Evolutionary conservation across 2,797 vertebrate species (phyloP).

Genomic region (Lithobates pipiens): DNA sequence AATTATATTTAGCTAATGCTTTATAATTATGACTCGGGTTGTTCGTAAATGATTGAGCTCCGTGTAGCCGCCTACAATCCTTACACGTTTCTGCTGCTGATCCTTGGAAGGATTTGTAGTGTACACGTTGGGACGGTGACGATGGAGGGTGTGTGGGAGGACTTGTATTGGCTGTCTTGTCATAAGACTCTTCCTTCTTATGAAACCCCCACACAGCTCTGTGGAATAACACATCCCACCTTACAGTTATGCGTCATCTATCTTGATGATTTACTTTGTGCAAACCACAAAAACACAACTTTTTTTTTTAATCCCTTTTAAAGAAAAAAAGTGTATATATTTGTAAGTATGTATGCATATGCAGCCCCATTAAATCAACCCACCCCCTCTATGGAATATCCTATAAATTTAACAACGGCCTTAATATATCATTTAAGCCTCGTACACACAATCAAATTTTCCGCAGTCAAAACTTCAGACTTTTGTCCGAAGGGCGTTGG

Average conservation of each 20-base stretch:
- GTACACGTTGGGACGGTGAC: not conserved
- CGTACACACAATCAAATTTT: no score
- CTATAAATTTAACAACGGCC: no score
- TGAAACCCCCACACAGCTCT: not conserved
- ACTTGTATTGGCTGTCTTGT: not conserved
- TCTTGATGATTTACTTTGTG: not conserved
- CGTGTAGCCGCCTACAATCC: not conserved
- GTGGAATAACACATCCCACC: not conserved
- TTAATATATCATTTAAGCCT: no score
- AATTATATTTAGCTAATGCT: not conserved
- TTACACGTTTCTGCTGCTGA: not conserved
- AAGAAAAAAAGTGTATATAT: not conserved
- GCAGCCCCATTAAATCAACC: no score
- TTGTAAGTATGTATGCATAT: not conserved
- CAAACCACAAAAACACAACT: no score
- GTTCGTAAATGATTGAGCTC: not conserved
- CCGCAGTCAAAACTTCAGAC: no score
- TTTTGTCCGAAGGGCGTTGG: no score
- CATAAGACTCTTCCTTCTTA: not conserved
- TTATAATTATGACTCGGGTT: slow-evolving; percentile 19
- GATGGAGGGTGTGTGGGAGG: not conserved
- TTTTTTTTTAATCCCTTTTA: not conserved
- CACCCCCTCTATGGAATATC: no score
- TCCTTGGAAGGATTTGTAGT: not conserved
- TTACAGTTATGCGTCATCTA: not conserved